These are phyloP conservation scores for Caranx ignobilis DNA, from an alignment of 2,113 vertebrate genomes.

Conservation along the genomic window DNA sequence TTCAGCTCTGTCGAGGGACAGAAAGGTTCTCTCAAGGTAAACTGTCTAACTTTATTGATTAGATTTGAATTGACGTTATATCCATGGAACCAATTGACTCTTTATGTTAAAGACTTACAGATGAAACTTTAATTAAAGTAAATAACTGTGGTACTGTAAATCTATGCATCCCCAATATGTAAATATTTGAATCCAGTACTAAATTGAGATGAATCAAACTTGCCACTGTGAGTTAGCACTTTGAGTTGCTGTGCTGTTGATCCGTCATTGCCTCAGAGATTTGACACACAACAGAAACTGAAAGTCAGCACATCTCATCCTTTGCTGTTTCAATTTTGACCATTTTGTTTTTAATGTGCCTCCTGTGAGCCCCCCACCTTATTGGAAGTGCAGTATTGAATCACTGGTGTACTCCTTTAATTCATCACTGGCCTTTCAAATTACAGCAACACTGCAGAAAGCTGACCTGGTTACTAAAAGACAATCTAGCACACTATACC, in stretches of 20 bases:
- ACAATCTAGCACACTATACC: background rate
- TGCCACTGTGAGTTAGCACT: background rate
- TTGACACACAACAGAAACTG: background rate
- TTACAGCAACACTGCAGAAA: background rate
- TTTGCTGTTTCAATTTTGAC: background rate
- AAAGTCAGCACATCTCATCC: background rate
- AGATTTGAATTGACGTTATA: background rate
- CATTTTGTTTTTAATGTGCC: background rate
- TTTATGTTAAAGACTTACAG: too few relatives aligned
- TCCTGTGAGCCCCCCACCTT: background rate
- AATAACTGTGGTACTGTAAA: background rate
- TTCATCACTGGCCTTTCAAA: background rate
- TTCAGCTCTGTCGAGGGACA: background rate
- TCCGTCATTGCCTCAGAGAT: background rate
- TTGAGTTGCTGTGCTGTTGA: background rate
- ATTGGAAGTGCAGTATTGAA: slow-evolving; percentile 1
- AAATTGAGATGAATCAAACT: too few relatives aligned
- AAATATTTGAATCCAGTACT: too few relatives aligned
- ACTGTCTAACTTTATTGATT: background rate
- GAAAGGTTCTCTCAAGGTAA: background rate
- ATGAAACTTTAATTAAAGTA: background rate
- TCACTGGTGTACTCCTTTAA: background rate
- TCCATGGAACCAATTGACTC: background rate
- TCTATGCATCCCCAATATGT: background rate
- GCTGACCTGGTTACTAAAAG: background rate